A percentile compares a stretch with the other conserved stretches of the same genome.
Evolutionary conservation across 2,888 invertebrate genomes (phyloP).

Genomic region (Amblyjoppa proteus): DNA sequence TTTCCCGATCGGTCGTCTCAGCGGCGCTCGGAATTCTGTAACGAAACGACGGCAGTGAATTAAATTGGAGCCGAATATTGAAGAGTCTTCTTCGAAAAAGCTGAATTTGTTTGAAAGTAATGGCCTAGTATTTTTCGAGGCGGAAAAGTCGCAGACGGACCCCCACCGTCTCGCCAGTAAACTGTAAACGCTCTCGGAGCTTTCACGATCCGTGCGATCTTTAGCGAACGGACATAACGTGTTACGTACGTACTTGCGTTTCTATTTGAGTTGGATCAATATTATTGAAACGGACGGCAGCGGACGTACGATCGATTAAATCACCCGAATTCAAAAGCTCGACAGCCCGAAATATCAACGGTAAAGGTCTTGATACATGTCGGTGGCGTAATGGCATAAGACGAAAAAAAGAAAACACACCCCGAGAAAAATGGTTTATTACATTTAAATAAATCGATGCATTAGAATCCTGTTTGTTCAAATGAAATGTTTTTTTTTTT

Average conservation of each 20-base stretch:
- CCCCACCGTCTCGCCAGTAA: constrained; percentile 71
- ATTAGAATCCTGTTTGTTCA: no score
- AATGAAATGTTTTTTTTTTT: no score
- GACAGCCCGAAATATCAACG: constrained; percentile 51
- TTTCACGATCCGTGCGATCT: constrained; percentile 19
- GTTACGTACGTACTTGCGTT: constrained; percentile 20
- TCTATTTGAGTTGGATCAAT: constrained; percentile 31
- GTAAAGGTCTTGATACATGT: constrained; percentile 2
- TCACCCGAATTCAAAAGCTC: constrained; percentile 10
- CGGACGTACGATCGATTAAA: not conserved
- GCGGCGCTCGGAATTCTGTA: constrained; percentile 13
- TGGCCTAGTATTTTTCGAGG: constrained; percentile 70
- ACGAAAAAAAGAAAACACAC: no score
- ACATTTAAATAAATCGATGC: no score
- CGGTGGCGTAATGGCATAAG: no score
- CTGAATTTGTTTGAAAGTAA: constrained; percentile 73
- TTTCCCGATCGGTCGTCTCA: constrained; percentile 59
- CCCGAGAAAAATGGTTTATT: no score
- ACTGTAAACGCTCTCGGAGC: not conserved
- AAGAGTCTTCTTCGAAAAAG: constrained; percentile 10
- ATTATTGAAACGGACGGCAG: constrained; percentile 18
- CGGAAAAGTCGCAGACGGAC: constrained; percentile 75
- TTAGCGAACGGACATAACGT: constrained; percentile 19
- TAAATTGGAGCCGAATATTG: constrained; percentile 28
- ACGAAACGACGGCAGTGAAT: constrained; percentile 44